Evolutionary conservation across 2,113 vertebrate species (phyloP), one percentile per base, ranked within the genome.

Genomic region (Cyprinus carpio): DNA sequence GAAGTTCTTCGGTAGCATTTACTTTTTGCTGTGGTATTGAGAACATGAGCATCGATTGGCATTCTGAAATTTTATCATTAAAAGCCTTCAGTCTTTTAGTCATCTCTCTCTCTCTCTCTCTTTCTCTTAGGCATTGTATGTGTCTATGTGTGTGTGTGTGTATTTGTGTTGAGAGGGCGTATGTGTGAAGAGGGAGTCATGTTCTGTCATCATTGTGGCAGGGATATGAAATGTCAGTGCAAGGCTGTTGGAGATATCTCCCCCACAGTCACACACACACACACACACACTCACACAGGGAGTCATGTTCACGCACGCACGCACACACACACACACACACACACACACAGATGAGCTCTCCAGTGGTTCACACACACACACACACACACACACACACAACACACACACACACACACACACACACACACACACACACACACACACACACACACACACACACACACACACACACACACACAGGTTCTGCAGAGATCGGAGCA

Each of bases 161-260:
- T 64, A 9, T 49, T 29, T 75, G 54, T 64, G 43, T 81, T 82
- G 43, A 78, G 58, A 65, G 82, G 62, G 71, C 72, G 79, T 87
- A 69, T 83, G 83, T 85, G 46, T 77, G 46, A 82, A 72, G 76
- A 58, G 76, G 49, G 54, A 82, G 65, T 82, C 81, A 82, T 82
- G 67, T 82, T 82, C 81, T 82, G 72, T 25, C 65, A 58, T 82
- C 78, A 76, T 25, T 65, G 46, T 75, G 65, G 77, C 78, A 87
- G 78, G 60, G 23, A 77, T 71, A 71, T 82, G 67, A 82, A 82
- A 69, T 85, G 80, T 87, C 83, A 84, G 86, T 76, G 86, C 77
- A 76, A 76, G 79, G 60, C 77, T 87, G 83, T 82, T 72, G 51
- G 54, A 80, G 69, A 82, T 85, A 75, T 82, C 64, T 43, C 78